Conservation (phyloP, 2,888 invertebrate genomes). For the Blastobasis lacticolella region DNA sequence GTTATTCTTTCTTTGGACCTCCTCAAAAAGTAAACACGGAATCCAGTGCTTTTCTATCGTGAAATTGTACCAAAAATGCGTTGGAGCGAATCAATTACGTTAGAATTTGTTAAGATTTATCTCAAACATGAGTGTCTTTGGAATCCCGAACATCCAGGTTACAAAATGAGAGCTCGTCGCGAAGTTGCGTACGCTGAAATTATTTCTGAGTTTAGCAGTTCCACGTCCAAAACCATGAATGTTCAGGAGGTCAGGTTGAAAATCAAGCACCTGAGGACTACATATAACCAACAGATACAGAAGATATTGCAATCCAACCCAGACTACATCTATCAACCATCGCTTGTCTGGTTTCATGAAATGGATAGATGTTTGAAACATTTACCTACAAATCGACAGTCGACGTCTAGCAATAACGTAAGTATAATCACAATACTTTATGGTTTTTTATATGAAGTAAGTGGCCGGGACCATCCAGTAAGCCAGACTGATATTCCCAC, state of each 20-base stretch:
- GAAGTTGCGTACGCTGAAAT: conserved; percentile 50
- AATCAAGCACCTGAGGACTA: conserved; percentile 64
- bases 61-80: conserved; percentile 3
- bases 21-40: too few species aligned
- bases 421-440: neutral
- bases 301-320: conserved; percentile 58
- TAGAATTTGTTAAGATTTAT: conserved; percentile 65
- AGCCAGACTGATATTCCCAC: neutral
- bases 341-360: conserved; percentile 56
- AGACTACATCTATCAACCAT: conserved; percentile 47
- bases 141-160: conserved; percentile 54
- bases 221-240: conserved; percentile 38
- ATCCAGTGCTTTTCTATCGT: too few species aligned
- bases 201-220: conserved; percentile 37
- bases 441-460: neutral
- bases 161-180: conserved; percentile 50
- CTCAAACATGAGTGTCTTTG: conserved; percentile 65
- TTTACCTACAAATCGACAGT: conserved; percentile 37
- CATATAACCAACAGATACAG: conserved; percentile 60
- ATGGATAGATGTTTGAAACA: conserved; percentile 58
- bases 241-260: conserved; percentile 61
- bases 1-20: too few species aligned
- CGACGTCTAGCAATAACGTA: conserved; percentile 7
- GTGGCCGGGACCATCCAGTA: neutral
- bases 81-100: conserved; percentile 48